These are phyloP conservation scores for Paramacrobiotus metropolitanus DNA, from an alignment of 1,140 invertebrate genomes.

Conservation along the genomic window DNA sequence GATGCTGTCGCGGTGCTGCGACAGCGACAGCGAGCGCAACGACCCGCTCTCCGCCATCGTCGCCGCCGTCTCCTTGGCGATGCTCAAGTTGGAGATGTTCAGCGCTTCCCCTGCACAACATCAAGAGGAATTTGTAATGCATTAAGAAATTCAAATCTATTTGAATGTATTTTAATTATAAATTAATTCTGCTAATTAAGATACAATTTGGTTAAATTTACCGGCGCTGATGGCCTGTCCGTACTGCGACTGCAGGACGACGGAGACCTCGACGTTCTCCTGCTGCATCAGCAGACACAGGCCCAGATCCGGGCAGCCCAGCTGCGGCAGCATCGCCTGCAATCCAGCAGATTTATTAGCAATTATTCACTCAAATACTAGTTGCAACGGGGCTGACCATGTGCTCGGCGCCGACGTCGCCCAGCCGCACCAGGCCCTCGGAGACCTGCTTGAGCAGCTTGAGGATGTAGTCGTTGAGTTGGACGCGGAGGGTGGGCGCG, in stretches of 20 bases:
- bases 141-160: too few relatives aligned
- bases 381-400: not conserved
- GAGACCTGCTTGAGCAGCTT: not conserved
- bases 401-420: not conserved
- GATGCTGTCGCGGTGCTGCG: not conserved
- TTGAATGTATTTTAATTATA: too few relatives aligned
- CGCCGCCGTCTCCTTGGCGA: not conserved
- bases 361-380: too few relatives aligned
- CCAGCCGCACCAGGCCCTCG: not conserved
- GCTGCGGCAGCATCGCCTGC: too few relatives aligned
- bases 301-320: not conserved
- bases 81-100: not conserved
- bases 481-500: not conserved
- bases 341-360: too few relatives aligned
- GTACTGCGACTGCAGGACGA: not conserved
- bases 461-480: not conserved
- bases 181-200: too few relatives aligned
- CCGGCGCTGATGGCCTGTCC: too few relatives aligned
- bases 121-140: too few relatives aligned
- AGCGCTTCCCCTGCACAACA: not conserved
- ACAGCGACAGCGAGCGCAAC: not conserved
- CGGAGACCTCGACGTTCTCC: not conserved
- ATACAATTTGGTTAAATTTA: too few relatives aligned
- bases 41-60: not conserved
- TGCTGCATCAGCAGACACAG: slow-evolving; percentile 3